phyloP scores from a whole-genome alignment of 2,888 invertebrate species.

The Caenorhabditis doughertyi region DNA sequence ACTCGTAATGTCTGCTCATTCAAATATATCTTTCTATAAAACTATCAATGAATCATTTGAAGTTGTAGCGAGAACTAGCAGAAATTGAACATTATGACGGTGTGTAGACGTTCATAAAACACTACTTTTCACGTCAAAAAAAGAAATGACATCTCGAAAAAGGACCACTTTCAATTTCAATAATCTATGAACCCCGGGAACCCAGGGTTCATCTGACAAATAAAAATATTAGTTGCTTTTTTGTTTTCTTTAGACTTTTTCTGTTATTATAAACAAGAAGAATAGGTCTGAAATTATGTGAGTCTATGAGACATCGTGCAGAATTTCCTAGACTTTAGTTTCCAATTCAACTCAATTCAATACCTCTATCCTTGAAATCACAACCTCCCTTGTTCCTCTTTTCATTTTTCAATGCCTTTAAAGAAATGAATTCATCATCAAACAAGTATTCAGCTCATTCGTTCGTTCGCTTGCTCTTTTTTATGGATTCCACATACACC shows the following conservation, averaged over 20 bases:
- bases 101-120: conserved; percentile 47
- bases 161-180: conserved; percentile 32
- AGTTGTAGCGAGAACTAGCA: conserved; percentile 19
- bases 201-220: conserved; percentile 24
- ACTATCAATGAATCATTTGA: conserved; percentile 9
- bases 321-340: neutral
- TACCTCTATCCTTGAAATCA: neutral
- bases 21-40: conserved; percentile 12
- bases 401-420: neutral
- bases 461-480: conserved; percentile 60
- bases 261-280: too few relatives aligned
- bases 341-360: conserved; percentile 25
- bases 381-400: conserved; percentile 11
- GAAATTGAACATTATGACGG: conserved; percentile 28
- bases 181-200: conserved; percentile 42
- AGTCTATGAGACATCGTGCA: too few relatives aligned
- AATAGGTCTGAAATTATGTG: too few relatives aligned
- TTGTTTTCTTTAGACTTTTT: conserved; percentile 1
- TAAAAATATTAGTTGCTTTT: conserved; percentile 18
- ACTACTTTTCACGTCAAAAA: conserved; percentile 23
- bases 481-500: conserved; percentile 40
- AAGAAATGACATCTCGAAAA: conserved; percentile 20
- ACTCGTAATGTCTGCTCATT: conserved; percentile 24
- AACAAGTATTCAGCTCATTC: conserved; percentile 51
- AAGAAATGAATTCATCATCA: conserved; percentile 43